Percentiles rank a stretch among this genome's conserved stretches.
phyloP scores from a whole-genome alignment of 2,797 vertebrate genomes.

The Ptychobarbus kaznakovi region DNA sequence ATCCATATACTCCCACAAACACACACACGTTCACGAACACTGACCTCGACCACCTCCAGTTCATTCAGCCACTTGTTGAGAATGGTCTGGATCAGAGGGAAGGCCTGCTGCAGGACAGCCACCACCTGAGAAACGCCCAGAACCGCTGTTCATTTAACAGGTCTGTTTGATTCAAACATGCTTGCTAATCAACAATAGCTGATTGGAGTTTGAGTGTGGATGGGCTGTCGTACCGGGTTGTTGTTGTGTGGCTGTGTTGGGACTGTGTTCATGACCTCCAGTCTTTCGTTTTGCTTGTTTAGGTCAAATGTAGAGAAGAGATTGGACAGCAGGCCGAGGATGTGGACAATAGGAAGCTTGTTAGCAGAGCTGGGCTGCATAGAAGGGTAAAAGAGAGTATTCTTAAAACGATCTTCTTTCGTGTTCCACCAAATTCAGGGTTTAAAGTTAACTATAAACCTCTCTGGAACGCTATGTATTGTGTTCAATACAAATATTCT shows the following conservation, averaged over 20 bases:
- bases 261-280: conserved; percentile 80
- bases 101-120: conserved; percentile 94
- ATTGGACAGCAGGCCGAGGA: conserved; percentile 93
- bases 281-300: conserved; percentile 84
- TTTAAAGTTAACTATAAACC: background rate
- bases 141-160: background rate
- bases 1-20: background rate
- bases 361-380: conserved; percentile 87
- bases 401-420: background rate
- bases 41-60: conserved; percentile 95
- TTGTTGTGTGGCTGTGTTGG: conserved; percentile 76
- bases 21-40: conserved; percentile 13
- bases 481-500: background rate
- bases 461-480: background rate
- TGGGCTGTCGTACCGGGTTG: conserved; percentile 85
- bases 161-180: background rate
- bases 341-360: conserved; percentile 91
- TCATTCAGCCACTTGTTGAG: conserved; percentile 96
- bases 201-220: conserved; percentile 67
- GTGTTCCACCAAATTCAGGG: background rate
- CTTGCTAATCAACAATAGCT: background rate
- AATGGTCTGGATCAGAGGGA: conserved; percentile 92
- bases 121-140: conserved; percentile 81
- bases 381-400: conserved; percentile 53
- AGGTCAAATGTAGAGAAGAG: conserved; percentile 95